phyloP scores from a whole-genome alignment of 2,797 vertebrate species.

The Mionectes olivaceus region DNA sequence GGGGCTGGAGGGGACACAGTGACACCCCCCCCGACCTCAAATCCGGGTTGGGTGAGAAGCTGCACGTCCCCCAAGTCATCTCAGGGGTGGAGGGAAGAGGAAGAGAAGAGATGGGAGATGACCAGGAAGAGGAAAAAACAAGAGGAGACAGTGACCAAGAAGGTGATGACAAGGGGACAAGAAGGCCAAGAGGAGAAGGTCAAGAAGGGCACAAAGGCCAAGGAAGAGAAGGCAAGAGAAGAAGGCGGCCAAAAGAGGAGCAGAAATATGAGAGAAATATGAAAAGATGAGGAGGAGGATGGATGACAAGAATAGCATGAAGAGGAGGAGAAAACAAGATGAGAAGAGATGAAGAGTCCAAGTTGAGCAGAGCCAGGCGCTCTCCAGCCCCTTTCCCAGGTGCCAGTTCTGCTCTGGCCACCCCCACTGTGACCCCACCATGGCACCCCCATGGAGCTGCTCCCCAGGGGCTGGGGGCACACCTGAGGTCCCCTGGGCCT shows the following conservation, averaged over 20 bases:
- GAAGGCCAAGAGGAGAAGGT: neutral
- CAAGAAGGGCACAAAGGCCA: neutral
- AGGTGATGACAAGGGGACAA: neutral
- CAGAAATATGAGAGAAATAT: neutral
- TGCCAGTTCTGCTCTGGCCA: neutral
- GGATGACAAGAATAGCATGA: neutral
- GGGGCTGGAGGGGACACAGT: neutral
- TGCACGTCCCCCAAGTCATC: neutral
- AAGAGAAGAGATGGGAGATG: neutral
- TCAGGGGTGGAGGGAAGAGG: neutral
- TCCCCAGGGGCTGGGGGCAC: fast-evolving
- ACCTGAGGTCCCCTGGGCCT: fast-evolving
- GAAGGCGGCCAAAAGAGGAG: neutral
- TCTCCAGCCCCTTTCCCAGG: neutral
- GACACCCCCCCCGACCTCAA: neutral
- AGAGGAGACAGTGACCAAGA: too few relatives aligned
- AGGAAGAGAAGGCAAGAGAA: neutral
- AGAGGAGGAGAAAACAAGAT: neutral
- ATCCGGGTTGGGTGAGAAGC: neutral
- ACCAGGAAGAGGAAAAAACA: neutral
- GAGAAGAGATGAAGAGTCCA: neutral
- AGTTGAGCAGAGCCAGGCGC: neutral
- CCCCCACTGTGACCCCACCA: neutral
- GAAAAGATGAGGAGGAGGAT: neutral
- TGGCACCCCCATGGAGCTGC: fast-evolving